Evolutionary conservation across 1,140 invertebrate genomes (phyloP).

Genomic region (Pachypsylla venusta): DNA sequence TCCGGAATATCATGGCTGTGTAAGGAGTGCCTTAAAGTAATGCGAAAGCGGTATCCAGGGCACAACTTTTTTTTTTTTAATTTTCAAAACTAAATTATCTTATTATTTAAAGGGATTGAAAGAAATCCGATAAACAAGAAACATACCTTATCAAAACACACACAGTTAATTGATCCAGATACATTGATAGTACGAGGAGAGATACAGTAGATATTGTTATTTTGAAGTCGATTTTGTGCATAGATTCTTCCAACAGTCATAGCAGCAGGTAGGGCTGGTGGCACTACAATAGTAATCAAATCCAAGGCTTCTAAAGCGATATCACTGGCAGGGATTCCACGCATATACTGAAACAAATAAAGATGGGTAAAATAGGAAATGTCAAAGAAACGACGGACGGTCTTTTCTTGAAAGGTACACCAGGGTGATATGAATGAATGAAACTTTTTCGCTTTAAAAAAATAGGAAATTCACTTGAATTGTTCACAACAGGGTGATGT

Average conservation of each 20-base stretch:
- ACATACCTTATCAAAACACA: conserved; percentile 86
- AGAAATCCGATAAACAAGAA: conserved; percentile 10
- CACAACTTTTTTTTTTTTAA: background rate
- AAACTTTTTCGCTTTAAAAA: too few species aligned
- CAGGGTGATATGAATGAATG: too few species aligned
- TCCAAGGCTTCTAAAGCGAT: conserved; percentile 51
- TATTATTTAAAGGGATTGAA: background rate
- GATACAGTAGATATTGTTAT: conserved; percentile 70
- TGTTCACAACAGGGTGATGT: too few species aligned
- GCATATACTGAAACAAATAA: conserved; percentile 23
- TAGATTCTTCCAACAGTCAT: conserved; percentile 80
- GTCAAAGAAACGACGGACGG: too few species aligned
- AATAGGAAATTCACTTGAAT: too few species aligned
- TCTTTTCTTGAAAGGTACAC: too few species aligned
- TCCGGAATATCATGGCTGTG: too few species aligned
- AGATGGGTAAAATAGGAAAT: too few species aligned
- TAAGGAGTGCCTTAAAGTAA: too few species aligned
- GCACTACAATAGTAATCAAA: conserved; percentile 88
- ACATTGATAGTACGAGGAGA: conserved; percentile 80
- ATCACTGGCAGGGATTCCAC: conserved; percentile 25
- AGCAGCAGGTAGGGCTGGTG: conserved; percentile 81
- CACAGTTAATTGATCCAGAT: conserved; percentile 73
- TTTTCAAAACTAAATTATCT: background rate
- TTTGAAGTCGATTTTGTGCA: conserved; percentile 65
- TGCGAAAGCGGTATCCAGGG: too few species aligned